Evolutionary conservation across 2,888 invertebrate species (phyloP).

Genomic region (Bugulina stolonifera): DNA sequence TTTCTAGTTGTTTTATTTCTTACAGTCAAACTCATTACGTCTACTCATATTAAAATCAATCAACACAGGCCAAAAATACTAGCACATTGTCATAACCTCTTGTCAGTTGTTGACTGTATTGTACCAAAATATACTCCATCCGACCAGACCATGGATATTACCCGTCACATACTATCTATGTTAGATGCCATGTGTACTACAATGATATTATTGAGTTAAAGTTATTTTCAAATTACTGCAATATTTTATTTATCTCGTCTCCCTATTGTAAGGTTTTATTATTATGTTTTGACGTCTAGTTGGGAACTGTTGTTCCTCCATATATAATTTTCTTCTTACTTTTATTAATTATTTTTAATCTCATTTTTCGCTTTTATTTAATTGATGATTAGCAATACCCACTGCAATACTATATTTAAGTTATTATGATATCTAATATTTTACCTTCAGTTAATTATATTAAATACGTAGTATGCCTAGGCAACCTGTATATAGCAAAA

Average conservation of each 20-base stretch:
- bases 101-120: background rate
- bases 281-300: too few species aligned
- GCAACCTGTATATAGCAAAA: too few species aligned
- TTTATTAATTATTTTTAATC: too few species aligned
- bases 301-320: too few species aligned
- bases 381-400: background rate
- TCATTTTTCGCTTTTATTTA: background rate
- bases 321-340: too few species aligned
- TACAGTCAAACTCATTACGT: too few species aligned
- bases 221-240: background rate
- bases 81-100: background rate
- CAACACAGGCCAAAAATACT: conserved; percentile 19
- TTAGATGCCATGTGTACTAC: background rate
- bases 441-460: too few species aligned
- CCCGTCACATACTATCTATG: background rate
- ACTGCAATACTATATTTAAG: background rate
- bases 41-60: conserved; percentile 17
- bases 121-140: conserved; percentile 22
- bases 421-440: too few species aligned
- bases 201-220: background rate
- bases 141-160: conserved; percentile 17
- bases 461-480: too few species aligned
- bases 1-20: too few species aligned
- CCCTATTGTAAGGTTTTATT: background rate
- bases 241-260: background rate